Evolutionary conservation across 2,797 vertebrate species (phyloP).

Genomic region (Ptychadena robeensis): DNA sequence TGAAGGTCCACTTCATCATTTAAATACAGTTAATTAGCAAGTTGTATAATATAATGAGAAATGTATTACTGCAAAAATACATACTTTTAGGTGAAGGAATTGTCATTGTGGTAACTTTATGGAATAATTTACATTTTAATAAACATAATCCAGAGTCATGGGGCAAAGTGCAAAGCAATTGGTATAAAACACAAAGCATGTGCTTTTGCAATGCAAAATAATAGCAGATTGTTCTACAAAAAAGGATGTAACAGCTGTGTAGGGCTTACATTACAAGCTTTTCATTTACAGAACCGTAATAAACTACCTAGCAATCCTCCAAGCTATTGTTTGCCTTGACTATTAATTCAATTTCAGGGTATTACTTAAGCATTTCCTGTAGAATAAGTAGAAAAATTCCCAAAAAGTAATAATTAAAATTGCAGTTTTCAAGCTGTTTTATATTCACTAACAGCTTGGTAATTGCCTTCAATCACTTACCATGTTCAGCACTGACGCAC

Average conservation of each 20-base stretch:
- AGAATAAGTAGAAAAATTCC: conserved; percentile 33
- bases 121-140: too few species aligned
- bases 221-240: conserved; percentile 26
- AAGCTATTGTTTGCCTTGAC: conserved; percentile 50
- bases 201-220: conserved; percentile 19
- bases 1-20: neutral
- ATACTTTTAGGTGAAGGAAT: too few species aligned
- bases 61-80: too few species aligned
- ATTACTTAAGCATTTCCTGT: conserved; percentile 46
- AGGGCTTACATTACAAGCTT: conserved; percentile 24
- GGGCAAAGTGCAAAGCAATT: neutral
- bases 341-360: conserved; percentile 51
- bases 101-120: too few species aligned
- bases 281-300: conserved; percentile 44
- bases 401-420: conserved; percentile 58
- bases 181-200: conserved; percentile 9
- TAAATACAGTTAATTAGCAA: neutral
- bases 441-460: conserved; percentile 53
- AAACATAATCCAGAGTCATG: too few species aligned
- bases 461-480: conserved; percentile 46
- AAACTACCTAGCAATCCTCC: conserved; percentile 40
- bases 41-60: too few species aligned
- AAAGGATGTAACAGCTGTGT: conserved; percentile 42
- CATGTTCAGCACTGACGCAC: conserved; percentile 32
- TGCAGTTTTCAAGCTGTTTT: conserved; percentile 54